Conservation (phyloP, 1,140 invertebrate species). For the Nomia melanderi region DNA sequence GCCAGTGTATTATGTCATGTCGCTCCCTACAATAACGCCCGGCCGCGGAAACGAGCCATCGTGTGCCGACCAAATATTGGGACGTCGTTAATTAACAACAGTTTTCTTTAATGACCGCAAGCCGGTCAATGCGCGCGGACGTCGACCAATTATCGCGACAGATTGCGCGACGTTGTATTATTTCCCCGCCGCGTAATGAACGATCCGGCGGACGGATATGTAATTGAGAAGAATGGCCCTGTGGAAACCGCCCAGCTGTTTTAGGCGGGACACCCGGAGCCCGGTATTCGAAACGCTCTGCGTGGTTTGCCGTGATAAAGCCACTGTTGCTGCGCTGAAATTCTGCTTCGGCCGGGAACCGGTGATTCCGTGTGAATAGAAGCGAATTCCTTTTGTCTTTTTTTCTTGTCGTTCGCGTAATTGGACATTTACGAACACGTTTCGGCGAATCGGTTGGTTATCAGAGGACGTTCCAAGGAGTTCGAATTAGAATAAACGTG, state of each 20-base stretch:
- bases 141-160: conserved; percentile 36
- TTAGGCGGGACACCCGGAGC: too few relatives aligned
- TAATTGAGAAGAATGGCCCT: background rate
- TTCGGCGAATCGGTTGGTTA: too few relatives aligned
- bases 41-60: conserved; percentile 16
- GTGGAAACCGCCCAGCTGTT: background rate
- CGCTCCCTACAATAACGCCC: conserved; percentile 46
- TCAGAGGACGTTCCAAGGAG: too few relatives aligned
- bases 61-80: conserved; percentile 48
- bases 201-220: background rate
- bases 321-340: too few relatives aligned
- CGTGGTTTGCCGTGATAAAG: too few relatives aligned
- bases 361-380: too few relatives aligned
- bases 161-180: background rate
- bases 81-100: conserved; percentile 56
- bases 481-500: too few relatives aligned
- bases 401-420: too few relatives aligned
- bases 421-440: too few relatives aligned
- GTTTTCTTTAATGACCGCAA: conserved; percentile 45
- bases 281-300: too few relatives aligned
- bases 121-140: conserved; percentile 3
- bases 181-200: background rate
- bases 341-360: too few relatives aligned
- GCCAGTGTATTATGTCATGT: conserved; percentile 38
- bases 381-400: too few relatives aligned